phyloP scores from a whole-genome alignment of 2,797 vertebrate genomes.

The Phylloscopus collybita region DNA sequence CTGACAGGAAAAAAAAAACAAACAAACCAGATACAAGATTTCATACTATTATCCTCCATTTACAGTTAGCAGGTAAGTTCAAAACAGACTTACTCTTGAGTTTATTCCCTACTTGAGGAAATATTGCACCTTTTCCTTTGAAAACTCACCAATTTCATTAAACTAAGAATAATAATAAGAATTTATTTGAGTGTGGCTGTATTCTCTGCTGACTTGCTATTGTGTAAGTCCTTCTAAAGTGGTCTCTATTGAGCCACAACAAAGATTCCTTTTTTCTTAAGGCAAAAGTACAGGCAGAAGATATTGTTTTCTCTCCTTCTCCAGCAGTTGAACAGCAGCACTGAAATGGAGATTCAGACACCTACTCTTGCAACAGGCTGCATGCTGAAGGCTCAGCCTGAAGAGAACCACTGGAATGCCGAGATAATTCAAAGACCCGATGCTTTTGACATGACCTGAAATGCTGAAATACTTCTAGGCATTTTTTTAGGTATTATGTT shows the following conservation, averaged over 20 bases:
- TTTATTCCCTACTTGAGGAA: slow-evolving; percentile 4
- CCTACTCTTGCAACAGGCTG: background rate
- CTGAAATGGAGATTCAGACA: background rate
- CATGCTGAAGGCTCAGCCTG: background rate
- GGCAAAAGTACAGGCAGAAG: background rate
- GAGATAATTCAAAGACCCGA: slow-evolving; percentile 26
- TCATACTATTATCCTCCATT: background rate
- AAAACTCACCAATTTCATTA: background rate
- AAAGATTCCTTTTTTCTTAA: background rate
- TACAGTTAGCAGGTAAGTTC: background rate
- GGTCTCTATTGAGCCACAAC: background rate
- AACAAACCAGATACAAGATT: background rate
- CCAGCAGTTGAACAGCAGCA: background rate
- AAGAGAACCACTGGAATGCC: background rate
- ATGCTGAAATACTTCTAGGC: background rate
- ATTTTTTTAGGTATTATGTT: background rate
- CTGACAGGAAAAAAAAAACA: background rate
- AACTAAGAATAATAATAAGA: slow-evolving; percentile 15
- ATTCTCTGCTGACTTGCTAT: slow-evolving; percentile 11
- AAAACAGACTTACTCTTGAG: background rate
- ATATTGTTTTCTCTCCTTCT: background rate
- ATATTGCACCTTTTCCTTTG: background rate
- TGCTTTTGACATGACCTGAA: background rate
- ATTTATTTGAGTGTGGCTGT: background rate
- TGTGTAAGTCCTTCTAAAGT: slow-evolving; percentile 23